These are phyloP conservation scores for Luidia sarsii DNA, from an alignment of 53 echinoderm and acorn worm genomes.

Conservation along the genomic window DNA sequence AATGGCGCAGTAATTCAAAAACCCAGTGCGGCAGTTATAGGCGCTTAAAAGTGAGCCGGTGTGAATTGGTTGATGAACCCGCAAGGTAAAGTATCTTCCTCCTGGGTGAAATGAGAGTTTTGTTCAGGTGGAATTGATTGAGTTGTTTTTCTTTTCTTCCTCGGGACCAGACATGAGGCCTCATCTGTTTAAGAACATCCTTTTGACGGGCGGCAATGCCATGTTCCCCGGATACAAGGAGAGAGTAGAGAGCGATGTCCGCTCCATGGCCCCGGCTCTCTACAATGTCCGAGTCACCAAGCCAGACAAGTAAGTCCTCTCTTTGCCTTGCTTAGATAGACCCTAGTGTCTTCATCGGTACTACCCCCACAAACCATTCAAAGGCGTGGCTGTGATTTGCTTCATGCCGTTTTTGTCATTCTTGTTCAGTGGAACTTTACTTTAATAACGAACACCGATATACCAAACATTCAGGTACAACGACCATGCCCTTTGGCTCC, in stretches of 20 bases:
- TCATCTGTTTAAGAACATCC: constrained; percentile 90
- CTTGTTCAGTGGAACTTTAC: no score
- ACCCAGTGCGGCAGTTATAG: no score
- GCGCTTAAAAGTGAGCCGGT: no score
- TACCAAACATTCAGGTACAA: no score
- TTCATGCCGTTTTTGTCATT: background rate
- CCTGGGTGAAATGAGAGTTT: no score
- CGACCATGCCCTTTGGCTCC: no score
- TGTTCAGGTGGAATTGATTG: no score
- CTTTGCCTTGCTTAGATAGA: background rate
- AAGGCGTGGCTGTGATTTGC: background rate
- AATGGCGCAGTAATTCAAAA: no score
- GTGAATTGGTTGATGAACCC: no score
- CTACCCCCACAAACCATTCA: background rate
- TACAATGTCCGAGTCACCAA: constrained; percentile 80
- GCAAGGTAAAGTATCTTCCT: no score
- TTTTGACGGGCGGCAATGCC: constrained; percentile 95
- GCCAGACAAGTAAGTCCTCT: constrained; percentile 80
- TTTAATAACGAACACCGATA: no score
- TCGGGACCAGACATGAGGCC: constrained; percentile 83
- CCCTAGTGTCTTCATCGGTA: background rate
- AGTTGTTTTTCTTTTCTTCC: constrained; percentile 8
- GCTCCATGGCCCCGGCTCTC: constrained; percentile 86
- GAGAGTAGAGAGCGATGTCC: constrained; percentile 84
- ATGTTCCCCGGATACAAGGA: constrained; percentile 90